Base-by-base conservation (phyloP, 2,888 invertebrate species). In the Cephus spinipes region DNA sequence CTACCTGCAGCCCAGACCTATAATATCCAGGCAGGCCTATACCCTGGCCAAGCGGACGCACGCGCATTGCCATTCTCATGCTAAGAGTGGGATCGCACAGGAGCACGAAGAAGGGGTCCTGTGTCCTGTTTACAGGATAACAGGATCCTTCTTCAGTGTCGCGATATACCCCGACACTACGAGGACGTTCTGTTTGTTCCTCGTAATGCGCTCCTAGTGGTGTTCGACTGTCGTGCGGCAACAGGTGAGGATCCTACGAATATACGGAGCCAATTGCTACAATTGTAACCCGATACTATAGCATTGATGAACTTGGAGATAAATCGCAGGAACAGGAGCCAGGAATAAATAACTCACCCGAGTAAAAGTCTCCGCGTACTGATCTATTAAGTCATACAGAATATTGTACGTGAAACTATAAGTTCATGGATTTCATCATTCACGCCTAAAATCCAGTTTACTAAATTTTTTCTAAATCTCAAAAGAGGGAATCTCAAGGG, bases 1-100 rank as follows among this genome's bases (percentile, higher is more conserved):
- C 87, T 87, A 89, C 88, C 88, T 88, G 89, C 89, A 88, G 88
- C 87, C 89, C 89, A 89, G 88, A 87, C 86, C 87, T 81, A 83
- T 82, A 82, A 71, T 71, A 82, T 83, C 81, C 83, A 82, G 85
- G 86, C 85, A 84, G 87, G 87, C 87, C 87, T 89, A 88, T 88
- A 89, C 89, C 90, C 90, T 89, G 90, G 90, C 88, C 90, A 79
- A 79, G 73, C 74, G n/a, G 32, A 85, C 88, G 88, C 88, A 88
- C 85, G 83, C 89, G 87, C 85, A 84, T 31, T 69, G 12, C 9
- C 9, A 33, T 33, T 31, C 71, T 31, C 11, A 69, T 79, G 82
- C 78, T 73, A 32, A 33, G 77, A 76, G 80, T 73, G 32, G 31
- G 75, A 31, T 77, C 32, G 75, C 76, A 75, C 76, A 36, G 79